Evolutionary conservation across 2,797 vertebrate species (phyloP).

Genomic region (Setipinna tenuifilis): DNA sequence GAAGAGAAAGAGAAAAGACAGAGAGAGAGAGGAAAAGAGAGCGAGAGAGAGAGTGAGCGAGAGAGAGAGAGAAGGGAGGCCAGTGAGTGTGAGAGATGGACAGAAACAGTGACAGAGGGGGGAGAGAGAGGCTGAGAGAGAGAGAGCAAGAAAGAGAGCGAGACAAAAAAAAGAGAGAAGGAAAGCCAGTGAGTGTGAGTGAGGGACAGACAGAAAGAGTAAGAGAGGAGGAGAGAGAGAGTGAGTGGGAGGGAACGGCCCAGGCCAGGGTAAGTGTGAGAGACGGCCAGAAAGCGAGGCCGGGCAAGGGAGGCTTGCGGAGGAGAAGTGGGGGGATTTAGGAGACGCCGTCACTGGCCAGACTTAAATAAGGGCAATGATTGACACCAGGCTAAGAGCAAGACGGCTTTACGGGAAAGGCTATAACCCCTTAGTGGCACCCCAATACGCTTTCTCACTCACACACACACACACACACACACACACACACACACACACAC

Average conservation of each 20-base stretch:
- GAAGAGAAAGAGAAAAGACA: slow-evolving; percentile 4
- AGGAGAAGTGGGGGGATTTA: not conserved
- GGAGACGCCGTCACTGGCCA: not conserved
- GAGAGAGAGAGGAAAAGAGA: not conserved
- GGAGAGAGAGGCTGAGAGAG: no score
- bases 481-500: slow-evolving; percentile 19
- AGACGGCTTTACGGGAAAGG: slow-evolving; percentile 2
- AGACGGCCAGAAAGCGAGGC: not conserved
- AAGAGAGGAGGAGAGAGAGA: slow-evolving; percentile 32
- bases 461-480: slow-evolving; percentile 15
- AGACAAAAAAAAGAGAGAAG: no score
- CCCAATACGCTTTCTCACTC: not conserved
- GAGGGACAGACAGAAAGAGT: slow-evolving; percentile 9
- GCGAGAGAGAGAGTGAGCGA: slow-evolving; percentile 20
- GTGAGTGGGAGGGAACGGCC: slow-evolving; percentile 14
- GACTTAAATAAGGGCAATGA: slow-evolving; percentile 20
- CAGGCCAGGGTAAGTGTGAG: no score
- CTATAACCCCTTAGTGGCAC: slow-evolving; percentile 20
- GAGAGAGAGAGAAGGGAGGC: not conserved
- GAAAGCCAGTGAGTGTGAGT: no score
- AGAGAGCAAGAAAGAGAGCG: no score
- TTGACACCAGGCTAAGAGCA: slow-evolving; percentile 9
- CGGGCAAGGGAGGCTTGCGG: slow-evolving; percentile 11
- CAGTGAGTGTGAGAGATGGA: no score
- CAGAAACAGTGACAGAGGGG: no score